phyloP scores from a whole-genome alignment of 2,888 invertebrate species.

The Orchesella flavescens region DNA sequence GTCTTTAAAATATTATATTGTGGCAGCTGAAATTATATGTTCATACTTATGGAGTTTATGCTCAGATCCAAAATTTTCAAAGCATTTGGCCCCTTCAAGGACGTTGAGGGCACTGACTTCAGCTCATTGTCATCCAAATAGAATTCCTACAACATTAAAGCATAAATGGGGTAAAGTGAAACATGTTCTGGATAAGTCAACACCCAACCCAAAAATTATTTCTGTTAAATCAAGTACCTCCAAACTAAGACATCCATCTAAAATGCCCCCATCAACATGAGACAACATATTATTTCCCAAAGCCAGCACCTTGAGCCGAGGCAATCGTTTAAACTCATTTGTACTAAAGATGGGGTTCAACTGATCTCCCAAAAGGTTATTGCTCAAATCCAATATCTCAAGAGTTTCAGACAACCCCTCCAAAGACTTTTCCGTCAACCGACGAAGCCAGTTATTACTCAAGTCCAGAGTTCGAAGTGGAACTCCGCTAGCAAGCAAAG shows the following conservation, averaged over 20 bases:
- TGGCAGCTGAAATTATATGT: no score
- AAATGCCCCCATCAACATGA: slow-evolving; percentile 88
- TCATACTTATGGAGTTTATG: slow-evolving; percentile 87
- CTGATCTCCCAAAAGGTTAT: slow-evolving; percentile 91
- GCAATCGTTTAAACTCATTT: slow-evolving; percentile 86
- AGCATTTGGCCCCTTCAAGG: slow-evolving; percentile 86
- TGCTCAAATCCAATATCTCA: slow-evolving; percentile 78
- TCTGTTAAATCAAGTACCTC: slow-evolving; percentile 76
- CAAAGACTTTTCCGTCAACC: slow-evolving; percentile 80
- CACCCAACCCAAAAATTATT: background rate
- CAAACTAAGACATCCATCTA: slow-evolving; percentile 86
- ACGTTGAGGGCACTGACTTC: slow-evolving; percentile 83
- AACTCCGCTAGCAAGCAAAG: slow-evolving; percentile 82
- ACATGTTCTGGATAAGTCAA: background rate
- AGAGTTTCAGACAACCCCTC: slow-evolving; percentile 52
- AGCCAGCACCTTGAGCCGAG: slow-evolving; percentile 83
- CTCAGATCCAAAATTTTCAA: slow-evolving; percentile 83
- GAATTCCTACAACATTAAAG: slow-evolving; percentile 79
- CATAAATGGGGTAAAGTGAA: background rate
- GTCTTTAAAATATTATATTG: no score
- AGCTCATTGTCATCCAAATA: slow-evolving; percentile 88
- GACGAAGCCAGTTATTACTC: slow-evolving; percentile 85
- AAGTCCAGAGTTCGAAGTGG: slow-evolving; percentile 86
- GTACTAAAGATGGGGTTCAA: slow-evolving; percentile 92
- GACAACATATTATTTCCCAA: slow-evolving; percentile 87